Conservation (phyloP, 2,888 invertebrate genomes). For the Ennomos quercinarius region DNA sequence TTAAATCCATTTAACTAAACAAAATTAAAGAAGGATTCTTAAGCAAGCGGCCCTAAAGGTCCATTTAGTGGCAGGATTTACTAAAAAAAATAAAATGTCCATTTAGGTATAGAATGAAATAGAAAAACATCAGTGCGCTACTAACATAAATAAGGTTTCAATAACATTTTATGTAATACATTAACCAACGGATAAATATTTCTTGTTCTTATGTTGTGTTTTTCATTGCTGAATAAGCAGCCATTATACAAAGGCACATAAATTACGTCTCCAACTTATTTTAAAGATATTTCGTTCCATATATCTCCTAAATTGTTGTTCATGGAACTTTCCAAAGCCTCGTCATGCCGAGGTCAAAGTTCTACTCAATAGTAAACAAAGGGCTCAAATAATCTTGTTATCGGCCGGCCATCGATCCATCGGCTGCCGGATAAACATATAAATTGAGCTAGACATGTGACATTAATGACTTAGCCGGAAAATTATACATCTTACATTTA, state of each 20-base stretch:
- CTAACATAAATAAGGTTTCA: too few relatives aligned
- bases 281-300: neutral
- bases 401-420: conserved; percentile 35
- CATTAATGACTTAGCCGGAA: conserved; percentile 8
- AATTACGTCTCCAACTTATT: neutral
- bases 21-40: too few relatives aligned
- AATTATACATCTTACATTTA: neutral
- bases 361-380: conserved; percentile 38
- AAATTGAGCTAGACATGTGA: conserved; percentile 33
- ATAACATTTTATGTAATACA: too few relatives aligned
- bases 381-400: conserved; percentile 40
- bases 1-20: too few relatives aligned
- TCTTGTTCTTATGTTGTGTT: neutral
- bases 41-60: too few relatives aligned
- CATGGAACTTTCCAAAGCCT: conserved; percentile 8
- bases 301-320: conserved; percentile 18
- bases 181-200: neutral
- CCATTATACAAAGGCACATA: too few relatives aligned
- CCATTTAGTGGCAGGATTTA: too few relatives aligned
- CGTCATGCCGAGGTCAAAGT: conserved; percentile 28
- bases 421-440: conserved; percentile 38
- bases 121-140: too few relatives aligned
- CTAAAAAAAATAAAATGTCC: too few relatives aligned
- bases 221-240: neutral
- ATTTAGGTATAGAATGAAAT: too few relatives aligned